Evolutionary conservation across 2,888 invertebrate genomes (phyloP).

Genomic region (Drosophila paramelanica): DNA sequence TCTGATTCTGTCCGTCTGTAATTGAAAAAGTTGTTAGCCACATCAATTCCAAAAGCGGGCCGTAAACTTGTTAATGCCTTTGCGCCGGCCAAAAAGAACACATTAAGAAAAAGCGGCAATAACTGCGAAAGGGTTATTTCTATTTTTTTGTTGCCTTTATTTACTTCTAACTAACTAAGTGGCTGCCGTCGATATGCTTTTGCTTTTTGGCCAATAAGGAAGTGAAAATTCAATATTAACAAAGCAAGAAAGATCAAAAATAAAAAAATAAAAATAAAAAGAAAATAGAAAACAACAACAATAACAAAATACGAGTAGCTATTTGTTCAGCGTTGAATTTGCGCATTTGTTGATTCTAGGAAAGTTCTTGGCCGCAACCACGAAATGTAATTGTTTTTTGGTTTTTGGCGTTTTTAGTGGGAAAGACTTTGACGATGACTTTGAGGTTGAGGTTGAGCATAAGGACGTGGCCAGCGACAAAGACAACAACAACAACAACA

Average conservation of each 20-base stretch:
- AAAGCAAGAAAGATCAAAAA: not conserved
- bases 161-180: slow-evolving; percentile 21
- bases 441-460: slow-evolving; percentile 45
- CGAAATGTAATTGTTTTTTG: slow-evolving; percentile 68
- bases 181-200: slow-evolving; percentile 37
- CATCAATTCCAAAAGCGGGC: slow-evolving; percentile 77
- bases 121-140: slow-evolving; percentile 36
- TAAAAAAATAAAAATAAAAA: slow-evolving; percentile 3
- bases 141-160: too few relatives aligned
- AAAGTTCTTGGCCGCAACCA: slow-evolving; percentile 54
- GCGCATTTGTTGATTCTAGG: slow-evolving; percentile 44
- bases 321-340: slow-evolving; percentile 38
- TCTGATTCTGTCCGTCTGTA: slow-evolving; percentile 46
- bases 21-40: slow-evolving; percentile 79
- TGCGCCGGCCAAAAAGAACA: slow-evolving; percentile 30
- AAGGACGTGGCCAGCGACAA: slow-evolving; percentile 61
- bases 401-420: slow-evolving; percentile 47
- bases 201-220: slow-evolving; percentile 66
- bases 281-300: not conserved
- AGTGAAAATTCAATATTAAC: slow-evolving; percentile 47
- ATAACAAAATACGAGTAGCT: slow-evolving; percentile 48
- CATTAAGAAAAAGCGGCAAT: slow-evolving; percentile 61
- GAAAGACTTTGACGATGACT: slow-evolving; percentile 37
- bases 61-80: slow-evolving; percentile 75
- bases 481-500: slow-evolving; percentile 21